Percentiles rank a stretch among this genome's conserved stretches.
These are phyloP conservation scores for Melanaphis sacchari DNA, from an alignment of 1,140 invertebrate genomes.

Conservation along the genomic window DNA sequence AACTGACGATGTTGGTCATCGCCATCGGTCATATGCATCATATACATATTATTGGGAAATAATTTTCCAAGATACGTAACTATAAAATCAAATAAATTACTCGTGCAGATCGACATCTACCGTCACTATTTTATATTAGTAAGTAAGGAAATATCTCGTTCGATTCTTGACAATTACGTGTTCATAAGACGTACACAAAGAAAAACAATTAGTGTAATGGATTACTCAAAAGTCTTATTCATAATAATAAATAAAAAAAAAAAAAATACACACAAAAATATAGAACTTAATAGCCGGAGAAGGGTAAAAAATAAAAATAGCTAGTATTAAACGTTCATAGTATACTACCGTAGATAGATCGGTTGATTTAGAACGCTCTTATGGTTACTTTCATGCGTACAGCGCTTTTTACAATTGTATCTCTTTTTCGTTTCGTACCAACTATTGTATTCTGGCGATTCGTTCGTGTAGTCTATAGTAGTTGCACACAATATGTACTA, in stretches of 20 bases:
- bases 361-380: conserved; percentile 9
- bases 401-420: neutral
- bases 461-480: neutral
- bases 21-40: neutral
- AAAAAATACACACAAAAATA: neutral
- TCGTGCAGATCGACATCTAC: neutral
- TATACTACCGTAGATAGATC: neutral
- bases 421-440: neutral
- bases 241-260: neutral
- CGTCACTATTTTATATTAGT: neutral
- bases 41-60: conserved; percentile 23
- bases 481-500: neutral
- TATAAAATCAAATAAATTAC: conserved; percentile 2
- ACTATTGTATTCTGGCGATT: neutral
- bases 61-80: neutral
- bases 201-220: conserved; percentile 38
- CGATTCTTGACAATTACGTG: conserved; percentile 15
- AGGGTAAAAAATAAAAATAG: neutral
- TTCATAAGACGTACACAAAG: neutral
- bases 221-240: neutral
- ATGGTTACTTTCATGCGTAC: conserved; percentile 6
- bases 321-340: neutral
- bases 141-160: neutral
- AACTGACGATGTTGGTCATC: neutral
- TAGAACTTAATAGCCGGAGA: neutral